Conservation (phyloP, 2,113 vertebrate genomes). For the Vulpes lagopus region DNA sequence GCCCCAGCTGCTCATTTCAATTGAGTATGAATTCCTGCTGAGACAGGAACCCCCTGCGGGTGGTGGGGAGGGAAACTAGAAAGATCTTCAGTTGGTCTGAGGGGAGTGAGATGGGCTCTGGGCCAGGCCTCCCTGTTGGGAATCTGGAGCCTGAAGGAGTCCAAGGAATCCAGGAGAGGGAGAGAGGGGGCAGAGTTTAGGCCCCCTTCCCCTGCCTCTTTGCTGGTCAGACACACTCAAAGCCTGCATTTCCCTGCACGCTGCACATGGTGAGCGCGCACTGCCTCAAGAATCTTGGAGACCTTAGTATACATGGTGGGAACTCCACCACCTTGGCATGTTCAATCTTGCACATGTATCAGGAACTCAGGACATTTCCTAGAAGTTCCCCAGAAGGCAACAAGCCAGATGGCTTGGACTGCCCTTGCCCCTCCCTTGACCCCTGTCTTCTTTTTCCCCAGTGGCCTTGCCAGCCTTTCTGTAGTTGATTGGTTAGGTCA, state of each 20-base stretch:
- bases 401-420: neutral
- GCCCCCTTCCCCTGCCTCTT: neutral
- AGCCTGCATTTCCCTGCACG: neutral
- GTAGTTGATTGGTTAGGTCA: neutral
- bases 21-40: constrained; percentile 68
- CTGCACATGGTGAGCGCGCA: neutral
- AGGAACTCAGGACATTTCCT: neutral
- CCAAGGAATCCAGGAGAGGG: neutral
- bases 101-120: constrained; percentile 21
- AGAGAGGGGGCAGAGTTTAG: neutral
- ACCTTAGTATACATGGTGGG: neutral
- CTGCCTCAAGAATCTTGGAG: neutral
- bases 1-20: constrained; percentile 76
- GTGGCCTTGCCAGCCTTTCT: neutral
- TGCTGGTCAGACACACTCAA: neutral
- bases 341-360: neutral
- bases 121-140: constrained; percentile 59
- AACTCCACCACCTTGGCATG: neutral
- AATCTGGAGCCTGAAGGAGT: neutral
- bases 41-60: constrained; percentile 73
- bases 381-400: neutral
- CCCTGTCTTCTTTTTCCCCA: neutral
- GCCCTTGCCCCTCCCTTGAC: neutral
- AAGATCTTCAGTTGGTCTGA: constrained; percentile 58
- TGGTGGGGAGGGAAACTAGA: neutral